Evolutionary conservation across 2,797 vertebrate genomes (phyloP).

Genomic region (Nannoperca australis): DNA sequence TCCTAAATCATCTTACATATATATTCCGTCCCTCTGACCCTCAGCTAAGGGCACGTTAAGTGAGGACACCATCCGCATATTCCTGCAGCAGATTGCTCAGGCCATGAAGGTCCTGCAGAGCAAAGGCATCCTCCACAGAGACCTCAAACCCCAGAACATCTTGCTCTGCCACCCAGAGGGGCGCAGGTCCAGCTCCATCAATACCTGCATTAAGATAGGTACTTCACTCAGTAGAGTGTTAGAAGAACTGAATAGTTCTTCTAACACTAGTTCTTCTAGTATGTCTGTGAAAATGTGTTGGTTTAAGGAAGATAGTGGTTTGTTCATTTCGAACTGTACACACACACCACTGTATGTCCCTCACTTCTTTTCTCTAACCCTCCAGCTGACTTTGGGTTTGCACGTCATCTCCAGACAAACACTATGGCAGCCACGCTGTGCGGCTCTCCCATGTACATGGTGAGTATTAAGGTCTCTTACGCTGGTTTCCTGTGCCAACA

Average conservation of each 20-base stretch:
- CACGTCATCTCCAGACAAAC: slow-evolving; percentile 95
- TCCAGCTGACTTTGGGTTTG: slow-evolving; percentile 97
- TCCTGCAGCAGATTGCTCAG: slow-evolving; percentile 95
- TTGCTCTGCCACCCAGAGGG: slow-evolving; percentile 90
- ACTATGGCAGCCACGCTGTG: slow-evolving; percentile 97
- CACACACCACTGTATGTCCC: background rate
- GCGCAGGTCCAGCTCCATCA: slow-evolving; percentile 90
- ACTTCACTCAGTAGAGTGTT: background rate
- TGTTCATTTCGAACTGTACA: no score
- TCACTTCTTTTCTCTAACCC: slow-evolving; percentile 38
- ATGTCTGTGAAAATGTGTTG: background rate
- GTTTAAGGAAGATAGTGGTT: background rate
- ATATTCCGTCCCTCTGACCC: slow-evolving; percentile 33
- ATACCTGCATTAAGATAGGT: slow-evolving; percentile 95
- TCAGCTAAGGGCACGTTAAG: slow-evolving; percentile 94
- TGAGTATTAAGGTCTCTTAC: slow-evolving; percentile 75
- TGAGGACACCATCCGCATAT: slow-evolving; percentile 95
- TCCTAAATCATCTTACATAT: background rate
- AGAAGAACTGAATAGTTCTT: background rate
- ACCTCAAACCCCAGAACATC: slow-evolving; percentile 98
- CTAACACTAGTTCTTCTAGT: background rate
- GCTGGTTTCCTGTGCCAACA: background rate
- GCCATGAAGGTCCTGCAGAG: slow-evolving; percentile 95
- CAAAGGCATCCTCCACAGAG: slow-evolving; percentile 96
- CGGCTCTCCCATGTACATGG: slow-evolving; percentile 99